phyloP scores from a whole-genome alignment of 2,113 vertebrate species.

The Centropus bengalensis region DNA sequence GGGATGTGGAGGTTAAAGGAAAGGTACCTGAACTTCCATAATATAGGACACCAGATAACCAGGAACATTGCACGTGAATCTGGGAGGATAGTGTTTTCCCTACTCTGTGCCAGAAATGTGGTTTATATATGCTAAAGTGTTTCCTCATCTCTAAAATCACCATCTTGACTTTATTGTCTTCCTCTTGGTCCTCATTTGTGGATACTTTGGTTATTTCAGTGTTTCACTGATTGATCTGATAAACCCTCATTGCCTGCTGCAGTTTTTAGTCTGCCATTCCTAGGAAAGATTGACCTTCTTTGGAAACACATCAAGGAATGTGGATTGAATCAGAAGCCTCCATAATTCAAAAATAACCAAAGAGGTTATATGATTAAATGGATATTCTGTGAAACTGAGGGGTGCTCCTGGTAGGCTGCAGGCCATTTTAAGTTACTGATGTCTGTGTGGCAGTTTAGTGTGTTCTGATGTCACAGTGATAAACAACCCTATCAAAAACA shows the following conservation, averaged over 20 bases:
- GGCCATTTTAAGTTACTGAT: neutral
- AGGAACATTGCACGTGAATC: neutral
- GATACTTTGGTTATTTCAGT: neutral
- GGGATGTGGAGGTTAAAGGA: neutral
- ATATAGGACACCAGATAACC: neutral
- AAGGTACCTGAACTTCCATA: neutral
- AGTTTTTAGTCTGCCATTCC: neutral
- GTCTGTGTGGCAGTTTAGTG: neutral
- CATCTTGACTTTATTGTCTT: neutral
- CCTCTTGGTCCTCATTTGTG: fast-evolving
- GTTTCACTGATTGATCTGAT: neutral
- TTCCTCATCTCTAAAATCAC: neutral
- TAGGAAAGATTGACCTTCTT: neutral
- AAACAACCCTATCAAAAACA: neutral
- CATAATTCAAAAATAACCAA: neutral
- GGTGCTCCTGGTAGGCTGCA: neutral
- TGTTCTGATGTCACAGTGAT: neutral
- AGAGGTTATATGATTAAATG: neutral
- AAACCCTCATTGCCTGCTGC: fast-evolving
- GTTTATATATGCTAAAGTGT: neutral
- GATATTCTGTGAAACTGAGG: neutral
- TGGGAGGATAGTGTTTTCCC: neutral
- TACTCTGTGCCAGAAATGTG: neutral
- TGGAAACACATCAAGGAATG: neutral
- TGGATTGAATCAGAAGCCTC: neutral